These are phyloP conservation scores for Onychomys arenicola DNA, from an alignment of 2,797 vertebrate species.

Conservation along the genomic window DNA sequence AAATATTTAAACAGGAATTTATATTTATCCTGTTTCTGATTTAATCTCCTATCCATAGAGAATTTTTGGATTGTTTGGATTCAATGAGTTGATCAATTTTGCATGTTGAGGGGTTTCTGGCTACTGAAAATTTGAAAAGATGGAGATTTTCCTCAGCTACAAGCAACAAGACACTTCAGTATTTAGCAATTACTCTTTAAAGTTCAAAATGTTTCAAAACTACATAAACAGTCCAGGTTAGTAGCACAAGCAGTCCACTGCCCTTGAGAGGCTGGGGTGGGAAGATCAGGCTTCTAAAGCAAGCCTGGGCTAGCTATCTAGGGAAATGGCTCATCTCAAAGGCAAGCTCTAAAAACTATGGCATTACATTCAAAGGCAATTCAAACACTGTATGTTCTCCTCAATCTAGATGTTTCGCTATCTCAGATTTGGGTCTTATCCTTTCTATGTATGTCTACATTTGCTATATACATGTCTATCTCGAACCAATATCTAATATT, in stretches of 20 bases:
- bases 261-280: background rate
- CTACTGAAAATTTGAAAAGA: constrained; percentile 22
- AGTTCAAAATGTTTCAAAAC: constrained; percentile 29
- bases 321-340: background rate
- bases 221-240: background rate
- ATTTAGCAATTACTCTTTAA: constrained; percentile 32
- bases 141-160: background rate
- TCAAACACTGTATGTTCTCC: background rate
- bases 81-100: constrained; percentile 18
- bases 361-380: background rate
- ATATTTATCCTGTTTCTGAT: background rate
- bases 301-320: background rate
- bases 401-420: background rate
- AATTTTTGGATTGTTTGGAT: background rate
- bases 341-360: constrained; percentile 9
- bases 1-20: constrained; percentile 6
- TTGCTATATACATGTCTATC: background rate
- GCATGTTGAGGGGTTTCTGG: background rate
- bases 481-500: background rate
- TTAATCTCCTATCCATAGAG: constrained; percentile 21
- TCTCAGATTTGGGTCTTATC: constrained; percentile 11
- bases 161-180: background rate
- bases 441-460: constrained; percentile 18
- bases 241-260: background rate
- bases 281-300: background rate